These are phyloP conservation scores for Luperina testacea DNA, from an alignment of 2,888 invertebrate species.

Conservation along the genomic window DNA sequence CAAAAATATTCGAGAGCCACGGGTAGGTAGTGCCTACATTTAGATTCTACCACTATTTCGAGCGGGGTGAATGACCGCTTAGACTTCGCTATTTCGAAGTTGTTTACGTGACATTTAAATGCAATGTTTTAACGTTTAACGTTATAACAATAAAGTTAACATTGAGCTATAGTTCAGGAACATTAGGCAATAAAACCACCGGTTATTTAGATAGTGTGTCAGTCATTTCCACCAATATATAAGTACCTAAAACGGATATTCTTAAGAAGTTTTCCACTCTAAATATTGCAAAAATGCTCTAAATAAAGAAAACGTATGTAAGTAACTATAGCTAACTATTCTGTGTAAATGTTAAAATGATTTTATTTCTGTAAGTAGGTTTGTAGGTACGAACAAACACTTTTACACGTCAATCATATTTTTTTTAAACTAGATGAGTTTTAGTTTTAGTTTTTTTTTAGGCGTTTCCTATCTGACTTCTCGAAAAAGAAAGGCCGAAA, in stretches of 20 bases:
- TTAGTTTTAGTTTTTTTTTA: too few species aligned
- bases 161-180: conserved; percentile 60
- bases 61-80: conserved; percentile 64
- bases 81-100: conserved; percentile 47
- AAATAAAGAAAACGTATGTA: background rate
- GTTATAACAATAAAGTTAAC: conserved; percentile 53
- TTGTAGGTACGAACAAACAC: too few species aligned
- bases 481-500: too few species aligned
- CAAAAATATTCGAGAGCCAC: conserved; percentile 49
- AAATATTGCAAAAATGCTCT: background rate
- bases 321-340: too few species aligned
- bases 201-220: conserved; percentile 17
- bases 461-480: too few species aligned
- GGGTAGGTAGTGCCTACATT: conserved; percentile 44
- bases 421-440: too few species aligned
- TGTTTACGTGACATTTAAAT: conserved; percentile 63
- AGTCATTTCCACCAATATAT: too few species aligned
- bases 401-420: too few species aligned
- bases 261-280: background rate
- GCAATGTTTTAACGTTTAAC: conserved; percentile 27
- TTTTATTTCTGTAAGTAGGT: too few species aligned
- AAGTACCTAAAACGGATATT: background rate
- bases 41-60: conserved; percentile 65
- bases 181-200: conserved; percentile 14
- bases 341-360: background rate